These are phyloP conservation scores for Pelobates fuscus DNA, from an alignment of 2,113 vertebrate species.

Conservation along the genomic window DNA sequence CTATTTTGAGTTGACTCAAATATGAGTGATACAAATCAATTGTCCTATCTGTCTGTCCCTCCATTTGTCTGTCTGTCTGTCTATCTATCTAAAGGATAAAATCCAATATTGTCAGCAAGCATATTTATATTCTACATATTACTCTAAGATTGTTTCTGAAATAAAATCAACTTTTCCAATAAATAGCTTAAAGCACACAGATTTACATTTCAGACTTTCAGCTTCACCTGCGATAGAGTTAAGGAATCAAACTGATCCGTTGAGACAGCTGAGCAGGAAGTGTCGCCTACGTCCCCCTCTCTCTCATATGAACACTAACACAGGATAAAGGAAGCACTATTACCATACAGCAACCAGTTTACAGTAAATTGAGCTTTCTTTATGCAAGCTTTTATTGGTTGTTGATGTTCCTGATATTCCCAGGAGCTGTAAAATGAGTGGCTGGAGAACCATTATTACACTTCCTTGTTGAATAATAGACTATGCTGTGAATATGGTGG, in stretches of 20 bases:
- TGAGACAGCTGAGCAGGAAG: slow-evolving; percentile 24
- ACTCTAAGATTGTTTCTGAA: too few species aligned
- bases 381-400: slow-evolving; percentile 48
- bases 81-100: too few species aligned
- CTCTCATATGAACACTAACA: slow-evolving; percentile 33
- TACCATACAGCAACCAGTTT: slow-evolving; percentile 32
- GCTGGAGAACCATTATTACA: slow-evolving; percentile 48
- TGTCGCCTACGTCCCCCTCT: slow-evolving; percentile 1
- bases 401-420: slow-evolving; percentile 47
- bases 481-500: slow-evolving; percentile 48
- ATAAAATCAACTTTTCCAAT: too few species aligned
- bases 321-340: slow-evolving; percentile 34
- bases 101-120: too few species aligned
- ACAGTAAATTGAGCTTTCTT: slow-evolving; percentile 47
- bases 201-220: too few species aligned
- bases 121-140: too few species aligned
- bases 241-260: not conserved
- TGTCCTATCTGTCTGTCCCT: too few species aligned
- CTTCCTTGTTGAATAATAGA: slow-evolving; percentile 52
- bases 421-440: slow-evolving; percentile 44
- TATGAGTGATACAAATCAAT: too few species aligned
- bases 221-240: too few species aligned
- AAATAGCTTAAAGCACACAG: too few species aligned
- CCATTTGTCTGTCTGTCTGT: too few species aligned
- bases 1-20: too few species aligned